phyloP scores from a whole-genome alignment of 1,140 invertebrate species.

The Zeugodacus cucurbitae region DNA sequence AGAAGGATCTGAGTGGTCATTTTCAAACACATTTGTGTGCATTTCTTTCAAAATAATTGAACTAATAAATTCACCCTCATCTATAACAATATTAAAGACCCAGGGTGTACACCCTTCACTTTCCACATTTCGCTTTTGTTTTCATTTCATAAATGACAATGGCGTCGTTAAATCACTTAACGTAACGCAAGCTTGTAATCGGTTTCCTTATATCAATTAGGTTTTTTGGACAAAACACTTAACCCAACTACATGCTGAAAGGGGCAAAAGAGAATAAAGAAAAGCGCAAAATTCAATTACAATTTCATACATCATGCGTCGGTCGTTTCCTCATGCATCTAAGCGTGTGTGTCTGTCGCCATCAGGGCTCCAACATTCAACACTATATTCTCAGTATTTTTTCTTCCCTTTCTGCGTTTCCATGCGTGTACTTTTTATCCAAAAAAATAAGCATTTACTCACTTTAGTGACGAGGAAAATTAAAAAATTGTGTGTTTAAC shows the following conservation, averaged over 20 bases:
- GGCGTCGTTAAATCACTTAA: neutral
- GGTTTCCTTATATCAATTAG: neutral
- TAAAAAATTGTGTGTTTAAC: neutral
- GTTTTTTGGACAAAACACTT: neutral
- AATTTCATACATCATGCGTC: neutral
- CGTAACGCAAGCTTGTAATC: neutral
- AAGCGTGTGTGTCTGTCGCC: neutral
- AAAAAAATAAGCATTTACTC: neutral
- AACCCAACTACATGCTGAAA: neutral
- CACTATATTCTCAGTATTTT: neutral
- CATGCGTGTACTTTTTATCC: neutral
- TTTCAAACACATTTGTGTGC: too few species aligned
- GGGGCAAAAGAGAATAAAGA: neutral
- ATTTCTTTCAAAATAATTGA: too few species aligned
- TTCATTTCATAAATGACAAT: neutral
- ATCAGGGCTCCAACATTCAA: neutral
- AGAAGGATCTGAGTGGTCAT: too few species aligned
- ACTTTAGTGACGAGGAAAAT: neutral
- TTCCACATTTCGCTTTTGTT: too few species aligned
- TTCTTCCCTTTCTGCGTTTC: neutral
- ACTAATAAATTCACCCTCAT: too few species aligned
- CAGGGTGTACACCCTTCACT: fast-evolving
- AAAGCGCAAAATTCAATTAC: neutral
- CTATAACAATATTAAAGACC: too few species aligned
- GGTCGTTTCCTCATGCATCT: neutral